Evolutionary conservation across 2,888 invertebrate species (phyloP), one percentile per base, ranked within the genome.

Genomic region (Anarsia innoxiella): DNA sequence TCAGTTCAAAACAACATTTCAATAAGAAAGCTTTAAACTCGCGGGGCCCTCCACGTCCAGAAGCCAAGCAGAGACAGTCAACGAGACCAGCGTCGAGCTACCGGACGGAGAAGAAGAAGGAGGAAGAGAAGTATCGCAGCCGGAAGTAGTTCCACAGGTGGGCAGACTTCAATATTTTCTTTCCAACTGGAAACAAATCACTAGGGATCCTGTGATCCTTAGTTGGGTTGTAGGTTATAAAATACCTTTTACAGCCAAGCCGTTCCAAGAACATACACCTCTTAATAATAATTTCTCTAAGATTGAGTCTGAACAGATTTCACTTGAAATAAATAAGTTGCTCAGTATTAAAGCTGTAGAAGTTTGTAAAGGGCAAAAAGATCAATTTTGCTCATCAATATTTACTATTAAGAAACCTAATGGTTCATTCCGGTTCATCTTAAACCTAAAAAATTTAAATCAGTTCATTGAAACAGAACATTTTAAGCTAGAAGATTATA

Each of bases 401-500:
- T 40, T 44, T 14, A 23, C 34, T 12, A 36, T 36, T 9, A 36
- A 36, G 12, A 44, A 46, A 19, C 34, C 31, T 3, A 43, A 44
- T 32, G 43, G 41, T 2, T 3, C 23, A 8, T 28, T 19, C 10
- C 36, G 41, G 19, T 45, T 48, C 33, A 47, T 44, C 34, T 23
- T 45, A 16, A 45, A 42, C 9, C 12, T 44, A 9, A 41, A 39
- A 30, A 12, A 13, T 1, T 14, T 40, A 10, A 36, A 40, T 35
- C 25, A 34, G 3, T 39, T 27, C 12, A 25, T 42, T 9, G 10
- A 15, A 11, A 33, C 40, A 12, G 26, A 39, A 13, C 43, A 43
- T 14, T 46, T 46, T 34, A 46, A 44, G 23, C 16, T 44, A 16
- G 43, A 46, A 35, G 46, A 46, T 15, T 12, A 36, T 9, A 19